These are phyloP conservation scores for Belonocnema kinseyi DNA, from an alignment of 1,140 invertebrate species.

Conservation along the genomic window DNA sequence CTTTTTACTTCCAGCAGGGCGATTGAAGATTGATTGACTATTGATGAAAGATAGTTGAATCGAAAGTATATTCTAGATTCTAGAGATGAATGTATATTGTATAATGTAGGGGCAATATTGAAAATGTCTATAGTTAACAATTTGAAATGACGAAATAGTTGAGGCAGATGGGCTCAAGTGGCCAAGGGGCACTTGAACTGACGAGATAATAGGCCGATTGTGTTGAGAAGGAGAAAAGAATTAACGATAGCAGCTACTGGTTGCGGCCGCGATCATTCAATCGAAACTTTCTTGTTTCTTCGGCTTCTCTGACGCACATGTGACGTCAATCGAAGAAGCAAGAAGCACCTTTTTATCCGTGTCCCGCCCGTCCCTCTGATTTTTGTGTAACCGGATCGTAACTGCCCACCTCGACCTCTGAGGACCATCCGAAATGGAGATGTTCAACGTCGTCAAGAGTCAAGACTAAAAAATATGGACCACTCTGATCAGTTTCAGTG, in stretches of 20 bases:
- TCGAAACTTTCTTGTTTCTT: conserved; percentile 74
- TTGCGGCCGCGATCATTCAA: conserved; percentile 68
- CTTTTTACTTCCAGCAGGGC: no score
- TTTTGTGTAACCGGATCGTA: conserved; percentile 44
- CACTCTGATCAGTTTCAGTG: no score
- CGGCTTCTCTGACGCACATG: conserved; percentile 69
- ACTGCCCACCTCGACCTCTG: conserved; percentile 29
- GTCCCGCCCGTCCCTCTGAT: conserved; percentile 41
- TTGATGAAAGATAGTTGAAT: no score
- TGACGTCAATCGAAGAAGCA: conserved; percentile 72
- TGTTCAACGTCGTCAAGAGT: no score
- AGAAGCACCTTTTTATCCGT: conserved; percentile 63
- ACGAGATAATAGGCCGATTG: conserved; percentile 71
- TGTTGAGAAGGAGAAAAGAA: conserved; percentile 63
- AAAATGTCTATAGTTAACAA: conserved; percentile 28
- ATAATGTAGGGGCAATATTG: background rate
- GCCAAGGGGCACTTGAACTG: conserved; percentile 66
- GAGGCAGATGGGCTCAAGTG: conserved; percentile 67
- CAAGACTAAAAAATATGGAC: no score
- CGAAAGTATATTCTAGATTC: no score
- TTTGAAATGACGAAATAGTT: conserved; percentile 53
- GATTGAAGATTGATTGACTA: no score
- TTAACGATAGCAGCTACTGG: conserved; percentile 57
- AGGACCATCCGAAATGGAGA: background rate
- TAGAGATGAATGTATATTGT: background rate